Evolutionary conservation across 2,888 invertebrate genomes (phyloP), one percentile per base, ranked within the genome.

Genomic region (Zygaena filipendulae): DNA sequence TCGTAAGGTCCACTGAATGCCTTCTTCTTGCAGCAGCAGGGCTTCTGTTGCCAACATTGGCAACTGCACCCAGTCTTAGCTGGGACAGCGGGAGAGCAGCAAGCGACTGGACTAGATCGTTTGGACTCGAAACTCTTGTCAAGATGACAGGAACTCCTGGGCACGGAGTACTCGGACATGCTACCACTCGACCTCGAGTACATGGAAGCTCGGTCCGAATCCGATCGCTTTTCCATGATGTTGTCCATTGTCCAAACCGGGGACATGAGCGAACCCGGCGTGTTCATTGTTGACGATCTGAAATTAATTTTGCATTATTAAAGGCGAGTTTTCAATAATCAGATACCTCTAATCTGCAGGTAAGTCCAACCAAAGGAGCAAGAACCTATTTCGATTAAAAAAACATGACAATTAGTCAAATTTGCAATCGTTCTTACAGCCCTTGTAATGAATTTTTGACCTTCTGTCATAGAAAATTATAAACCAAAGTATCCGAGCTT

Each of bases 181-280:
- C 84, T 83, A 24, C 86, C 85, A 27, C 86, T 84, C 33, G 87
- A 82, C 4, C 81, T 80, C 1, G 88, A 87, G 39, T 87, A 87
- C 29, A 88, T 71, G 1, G 87, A 88, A 12, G 86, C 75, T 13
- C 86, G 70, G 48, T 86, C 86, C 11, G 84, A 82, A 39, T 81
- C 79, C 8, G 75, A 74, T 0, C 77, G 63, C 38, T 72, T 74
- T 36, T 80, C 74, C 33, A 69, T 45, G 22, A 79, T 72, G 38
- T 80, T 72, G 38, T 83, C 82, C 66, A 84, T 84, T 1, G 82
- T 82, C 77, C 82, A 84, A 1, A 81, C 82, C 1, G 84, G 84
- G 18, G 82, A 83, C 63, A 79, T 70, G 16, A 75, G 47, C 4
- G 75, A 71, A 1, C 75, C 74, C 1, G 82, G 81, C 0, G 81